Evolutionary conservation across 2,797 vertebrate species (phyloP).

Genomic region (Neomorphus geoffroyi): DNA sequence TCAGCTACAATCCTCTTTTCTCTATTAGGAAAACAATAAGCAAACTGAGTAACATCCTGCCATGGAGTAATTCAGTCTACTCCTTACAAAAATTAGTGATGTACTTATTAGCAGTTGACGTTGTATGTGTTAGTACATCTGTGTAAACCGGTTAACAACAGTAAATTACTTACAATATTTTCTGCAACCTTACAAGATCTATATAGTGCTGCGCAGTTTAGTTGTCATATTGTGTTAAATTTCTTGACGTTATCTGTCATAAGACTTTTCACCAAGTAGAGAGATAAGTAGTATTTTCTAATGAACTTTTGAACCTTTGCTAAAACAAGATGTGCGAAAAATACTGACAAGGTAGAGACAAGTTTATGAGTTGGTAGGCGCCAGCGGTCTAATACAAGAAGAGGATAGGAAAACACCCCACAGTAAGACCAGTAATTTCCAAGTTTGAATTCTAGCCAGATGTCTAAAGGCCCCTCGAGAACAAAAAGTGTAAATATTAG

Average conservation of each 20-base stretch:
- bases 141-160: conserved; percentile 7
- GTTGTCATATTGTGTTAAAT: conserved; percentile 28
- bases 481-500: not conserved
- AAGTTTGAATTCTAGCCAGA: not conserved
- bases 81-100: not conserved
- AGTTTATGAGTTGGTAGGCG: conserved; percentile 11
- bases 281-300: not conserved
- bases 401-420: not conserved
- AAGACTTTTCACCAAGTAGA: not conserved
- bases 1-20: not conserved
- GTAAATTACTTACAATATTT: conserved; percentile 27
- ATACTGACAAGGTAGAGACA: not conserved
- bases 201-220: not conserved
- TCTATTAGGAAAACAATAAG: not conserved
- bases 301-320: conserved; percentile 39
- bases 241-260: conserved; percentile 3
- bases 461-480: not conserved
- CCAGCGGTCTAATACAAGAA: not conserved
- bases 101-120: not conserved
- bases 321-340: not conserved
- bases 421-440: not conserved
- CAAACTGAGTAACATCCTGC: not conserved
- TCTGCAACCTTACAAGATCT: conserved; percentile 9
- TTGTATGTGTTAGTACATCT: not conserved
- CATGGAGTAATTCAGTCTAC: not conserved